A percentile compares a stretch with the other conserved stretches of the same genome.
These are phyloP conservation scores for Bombus impatiens DNA, from an alignment of 1,140 invertebrate genomes.

Conservation along the genomic window DNA sequence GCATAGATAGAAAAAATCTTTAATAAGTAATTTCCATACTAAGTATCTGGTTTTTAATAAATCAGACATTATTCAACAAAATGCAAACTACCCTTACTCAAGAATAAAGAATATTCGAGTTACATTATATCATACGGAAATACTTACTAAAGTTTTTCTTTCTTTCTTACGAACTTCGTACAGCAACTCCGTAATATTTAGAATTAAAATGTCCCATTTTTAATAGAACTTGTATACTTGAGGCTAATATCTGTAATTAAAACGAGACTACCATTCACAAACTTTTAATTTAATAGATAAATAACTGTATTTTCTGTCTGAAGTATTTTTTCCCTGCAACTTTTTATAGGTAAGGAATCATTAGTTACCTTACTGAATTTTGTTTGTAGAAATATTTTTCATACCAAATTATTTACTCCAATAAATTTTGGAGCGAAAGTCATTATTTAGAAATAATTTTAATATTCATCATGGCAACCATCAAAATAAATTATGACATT, in stretches of 20 bases:
- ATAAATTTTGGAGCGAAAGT: constrained; percentile 10
- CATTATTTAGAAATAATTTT: neutral
- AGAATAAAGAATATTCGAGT: neutral
- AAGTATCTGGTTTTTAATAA: constrained; percentile 32
- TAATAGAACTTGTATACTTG: constrained; percentile 29
- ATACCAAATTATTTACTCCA: constrained; percentile 15
- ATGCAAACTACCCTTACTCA: too few species aligned
- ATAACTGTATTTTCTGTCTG: too few species aligned
- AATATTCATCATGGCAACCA: neutral
- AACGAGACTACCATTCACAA: constrained; percentile 24
- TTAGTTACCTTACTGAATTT: neutral
- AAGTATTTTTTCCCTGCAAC: neutral
- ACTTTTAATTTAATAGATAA: neutral
- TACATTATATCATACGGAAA: neutral
- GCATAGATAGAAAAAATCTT: constrained; percentile 34
- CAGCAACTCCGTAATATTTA: constrained; percentile 15
- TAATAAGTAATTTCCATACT: constrained; percentile 50
- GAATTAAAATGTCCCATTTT: constrained; percentile 36
- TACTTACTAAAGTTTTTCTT: constrained; percentile 29
- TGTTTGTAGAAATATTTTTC: neutral
- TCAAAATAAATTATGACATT: neutral
- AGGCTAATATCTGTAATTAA: constrained; percentile 31
- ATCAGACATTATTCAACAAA: neutral
- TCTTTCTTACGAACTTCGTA: constrained; percentile 10
- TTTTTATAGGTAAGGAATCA: neutral